Conservation (phyloP, 2,888 invertebrate species). For the Rhamphomyia laevipes region DNA sequence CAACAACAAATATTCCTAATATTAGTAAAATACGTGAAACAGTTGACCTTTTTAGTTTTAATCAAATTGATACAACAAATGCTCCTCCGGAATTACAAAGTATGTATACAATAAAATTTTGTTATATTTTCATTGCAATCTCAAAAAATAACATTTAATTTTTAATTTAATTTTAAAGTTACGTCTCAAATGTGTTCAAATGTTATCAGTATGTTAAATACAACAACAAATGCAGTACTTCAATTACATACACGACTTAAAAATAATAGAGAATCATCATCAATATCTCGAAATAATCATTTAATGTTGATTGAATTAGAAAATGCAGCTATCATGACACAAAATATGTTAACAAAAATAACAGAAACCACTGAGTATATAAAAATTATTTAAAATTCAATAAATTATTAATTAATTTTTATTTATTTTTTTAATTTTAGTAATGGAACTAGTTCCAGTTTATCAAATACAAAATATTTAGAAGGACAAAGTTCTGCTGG, state of each 20-base stretch:
- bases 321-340: slow-evolving; percentile 39
- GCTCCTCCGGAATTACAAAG: slow-evolving; percentile 15
- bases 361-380: slow-evolving; percentile 17
- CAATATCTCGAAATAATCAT: slow-evolving; percentile 21
- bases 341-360: slow-evolving; percentile 37
- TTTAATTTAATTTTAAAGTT: slow-evolving; percentile 35
- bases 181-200: slow-evolving; percentile 50
- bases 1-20: slow-evolving; percentile 25
- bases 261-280: slow-evolving; percentile 31
- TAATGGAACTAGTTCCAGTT: slow-evolving; percentile 10
- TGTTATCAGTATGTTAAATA: slow-evolving; percentile 43
- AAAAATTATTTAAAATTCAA: too few relatives aligned
- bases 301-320: slow-evolving; percentile 37
- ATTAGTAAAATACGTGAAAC: slow-evolving; percentile 25
- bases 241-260: slow-evolving; percentile 37
- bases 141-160: slow-evolving; percentile 2
- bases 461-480: too few relatives aligned
- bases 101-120: too few relatives aligned
- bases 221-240: slow-evolving; percentile 36
- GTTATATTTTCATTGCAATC: too few relatives aligned
- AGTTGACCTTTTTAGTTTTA: slow-evolving; percentile 19
- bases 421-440: too few relatives aligned
- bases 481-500: too few relatives aligned
- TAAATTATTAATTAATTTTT: too few relatives aligned
- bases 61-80: slow-evolving; percentile 19